Evolutionary conservation across 2,888 invertebrate genomes (phyloP), one percentile per base, ranked within the genome.

Genomic region (Catocala nupta): DNA sequence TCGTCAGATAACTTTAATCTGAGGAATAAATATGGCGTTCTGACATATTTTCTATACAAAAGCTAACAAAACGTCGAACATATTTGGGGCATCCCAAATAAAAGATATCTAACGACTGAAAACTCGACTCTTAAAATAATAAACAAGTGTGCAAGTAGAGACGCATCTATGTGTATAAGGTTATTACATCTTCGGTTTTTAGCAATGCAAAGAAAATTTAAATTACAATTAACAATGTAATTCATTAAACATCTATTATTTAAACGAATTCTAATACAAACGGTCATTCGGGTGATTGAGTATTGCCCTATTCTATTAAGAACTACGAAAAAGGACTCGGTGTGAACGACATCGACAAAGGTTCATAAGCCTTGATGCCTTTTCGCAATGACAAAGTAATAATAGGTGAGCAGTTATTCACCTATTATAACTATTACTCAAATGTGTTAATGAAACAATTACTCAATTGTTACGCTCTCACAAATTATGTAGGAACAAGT

Each of bases 391-490:
- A 62, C 54, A 67, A 62, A 70, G 60, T 65, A 67, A 59, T 63
- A 60, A 63, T 72, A 57, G 62, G 52, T 64, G 49, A 68, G 11
- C 55, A 59, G 60, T 7, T 45, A 45, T 55, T 39, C 36, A 39
- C 8, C 36, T 39, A 39, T 39, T 39, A 39, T 39, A 39, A 9
- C 36, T 39, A 39, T 39, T 39, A 39, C 36, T 39, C 36, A 39
- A 39, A 5, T 39, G 36, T 39, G 9, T 9, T 34, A 65, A 55
- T 33, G 55, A 10, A 51, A 59, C 61, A 60, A 71, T 73, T 71
- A 73, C 55, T 44, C 44, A 62, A 69, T 75, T 71, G 71, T 73
- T 60, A 69, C 63, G 51, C 56, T 61, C 62, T 50, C 55, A 63
- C 33, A 63, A 59, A 66, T 73, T 68, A 71, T 71, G 65, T 73